Percentiles rank a stretch among this genome's conserved stretches.
phyloP scores from a whole-genome alignment of 1,140 invertebrate genomes.

The Vanessa tameamea region DNA sequence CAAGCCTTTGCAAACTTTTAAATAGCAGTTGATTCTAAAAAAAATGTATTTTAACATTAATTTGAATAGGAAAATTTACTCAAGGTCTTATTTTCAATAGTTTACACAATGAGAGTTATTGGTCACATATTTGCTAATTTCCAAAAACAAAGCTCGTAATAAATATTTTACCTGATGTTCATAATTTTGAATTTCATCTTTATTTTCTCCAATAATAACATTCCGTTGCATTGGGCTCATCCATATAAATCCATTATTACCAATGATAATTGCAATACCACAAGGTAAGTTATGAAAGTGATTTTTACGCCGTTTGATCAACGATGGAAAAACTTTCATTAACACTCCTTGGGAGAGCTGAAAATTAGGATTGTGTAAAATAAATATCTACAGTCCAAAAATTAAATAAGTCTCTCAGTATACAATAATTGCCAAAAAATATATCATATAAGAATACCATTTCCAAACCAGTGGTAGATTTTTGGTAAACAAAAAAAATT shows the following conservation, averaged over 20 bases:
- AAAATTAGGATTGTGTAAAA: slow-evolving; percentile 29
- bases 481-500: no score
- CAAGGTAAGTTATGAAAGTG: slow-evolving; percentile 97
- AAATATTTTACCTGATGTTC: slow-evolving; percentile 50
- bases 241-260: slow-evolving; percentile 98
- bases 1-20: no score
- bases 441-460: no score
- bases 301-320: slow-evolving; percentile 96
- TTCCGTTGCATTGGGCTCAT: slow-evolving; percentile 85
- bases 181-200: slow-evolving; percentile 52
- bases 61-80: neutral
- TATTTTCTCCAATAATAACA: slow-evolving; percentile 45
- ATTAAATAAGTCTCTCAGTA: no score
- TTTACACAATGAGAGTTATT: no score
- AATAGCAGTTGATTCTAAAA: no score
- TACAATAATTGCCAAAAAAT: no score
- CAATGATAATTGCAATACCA: slow-evolving; percentile 95
- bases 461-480: no score
- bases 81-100: no score
- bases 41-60: no score
- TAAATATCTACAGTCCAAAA: no score
- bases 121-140: no score
- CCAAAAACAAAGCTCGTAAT: neutral
- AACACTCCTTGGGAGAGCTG: slow-evolving; percentile 86
- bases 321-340: slow-evolving; percentile 94